Conservation (phyloP, 2,888 invertebrate genomes). For the Eulithis prunata region DNA sequence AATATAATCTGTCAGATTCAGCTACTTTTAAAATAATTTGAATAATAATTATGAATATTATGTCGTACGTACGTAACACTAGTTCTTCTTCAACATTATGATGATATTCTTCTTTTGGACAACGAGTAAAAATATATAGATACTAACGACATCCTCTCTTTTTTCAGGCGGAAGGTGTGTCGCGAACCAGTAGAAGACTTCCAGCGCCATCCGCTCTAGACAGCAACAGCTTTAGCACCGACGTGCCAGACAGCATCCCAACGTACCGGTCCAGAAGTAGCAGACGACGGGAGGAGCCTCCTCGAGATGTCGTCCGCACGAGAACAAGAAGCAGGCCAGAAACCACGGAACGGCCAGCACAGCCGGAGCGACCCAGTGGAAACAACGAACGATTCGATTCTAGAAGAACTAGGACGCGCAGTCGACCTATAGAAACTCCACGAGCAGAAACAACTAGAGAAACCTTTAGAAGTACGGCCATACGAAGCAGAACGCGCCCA, state of each 20-base stretch:
- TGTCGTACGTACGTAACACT: too few species aligned
- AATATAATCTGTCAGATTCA: too few species aligned
- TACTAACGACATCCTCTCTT: neutral
- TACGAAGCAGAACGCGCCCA: slow-evolving; percentile 59
- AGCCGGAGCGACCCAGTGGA: slow-evolving; percentile 50
- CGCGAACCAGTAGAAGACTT: slow-evolving; percentile 65
- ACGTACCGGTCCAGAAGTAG: slow-evolving; percentile 63
- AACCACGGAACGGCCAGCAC: slow-evolving; percentile 43
- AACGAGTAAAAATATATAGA: too few species aligned
- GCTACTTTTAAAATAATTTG: too few species aligned
- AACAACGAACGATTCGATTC: slow-evolving; percentile 72
- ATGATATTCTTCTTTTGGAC: too few species aligned
- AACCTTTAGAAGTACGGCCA: slow-evolving; percentile 54
- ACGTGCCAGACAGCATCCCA: slow-evolving; percentile 54
- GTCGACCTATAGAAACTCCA: slow-evolving; percentile 54
- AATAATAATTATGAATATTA: too few species aligned
- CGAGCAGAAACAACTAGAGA: slow-evolving; percentile 49
- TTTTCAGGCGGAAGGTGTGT: slow-evolving; percentile 69
- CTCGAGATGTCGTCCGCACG: slow-evolving; percentile 54
- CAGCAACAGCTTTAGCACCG: slow-evolving; percentile 50
- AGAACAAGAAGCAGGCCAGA: slow-evolving; percentile 62
- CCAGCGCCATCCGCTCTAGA: slow-evolving; percentile 55
- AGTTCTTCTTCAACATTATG: too few species aligned
- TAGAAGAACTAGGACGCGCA: slow-evolving; percentile 70
- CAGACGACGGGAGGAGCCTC: slow-evolving; percentile 63